Evolutionary conservation across 2,113 vertebrate species (phyloP).

Genomic region (Madoqua kirkii): DNA sequence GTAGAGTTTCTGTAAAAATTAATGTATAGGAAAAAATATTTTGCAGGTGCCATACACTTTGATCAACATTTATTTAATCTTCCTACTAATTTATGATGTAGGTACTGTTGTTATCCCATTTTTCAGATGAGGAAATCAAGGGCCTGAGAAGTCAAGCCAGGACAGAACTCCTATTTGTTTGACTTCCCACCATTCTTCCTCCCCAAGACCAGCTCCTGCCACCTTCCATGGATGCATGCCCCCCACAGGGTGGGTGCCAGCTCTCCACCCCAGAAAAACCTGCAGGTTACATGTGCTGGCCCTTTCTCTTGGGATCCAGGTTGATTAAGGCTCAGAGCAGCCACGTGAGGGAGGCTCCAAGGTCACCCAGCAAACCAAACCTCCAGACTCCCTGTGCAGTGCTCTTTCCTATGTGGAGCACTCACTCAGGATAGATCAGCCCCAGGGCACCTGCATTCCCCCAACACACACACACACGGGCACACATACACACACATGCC

Average conservation of each 20-base stretch:
- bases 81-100: neutral
- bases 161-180: neutral
- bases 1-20: neutral
- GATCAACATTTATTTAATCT: neutral
- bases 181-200: neutral
- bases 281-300: neutral
- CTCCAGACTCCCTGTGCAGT: neutral
- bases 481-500: no score
- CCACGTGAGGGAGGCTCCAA: neutral
- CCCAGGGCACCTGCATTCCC: no score
- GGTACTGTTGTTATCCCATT: neutral
- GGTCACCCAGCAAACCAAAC: neutral
- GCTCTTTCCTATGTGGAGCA: neutral
- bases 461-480: neutral
- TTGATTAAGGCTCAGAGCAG: neutral
- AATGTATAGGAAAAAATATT: neutral
- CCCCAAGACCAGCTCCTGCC: neutral
- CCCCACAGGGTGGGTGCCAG: neutral
- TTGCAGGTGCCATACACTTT: no score
- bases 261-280: neutral
- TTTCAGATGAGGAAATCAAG: neutral
- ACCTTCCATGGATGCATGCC: rapidly evolving
- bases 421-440: neutral
- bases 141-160: neutral
- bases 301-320: neutral